These are phyloP conservation scores for Anguilla pacifica DNA, from an alignment of 2,797 vertebrate species.

Conservation along the genomic window DNA sequence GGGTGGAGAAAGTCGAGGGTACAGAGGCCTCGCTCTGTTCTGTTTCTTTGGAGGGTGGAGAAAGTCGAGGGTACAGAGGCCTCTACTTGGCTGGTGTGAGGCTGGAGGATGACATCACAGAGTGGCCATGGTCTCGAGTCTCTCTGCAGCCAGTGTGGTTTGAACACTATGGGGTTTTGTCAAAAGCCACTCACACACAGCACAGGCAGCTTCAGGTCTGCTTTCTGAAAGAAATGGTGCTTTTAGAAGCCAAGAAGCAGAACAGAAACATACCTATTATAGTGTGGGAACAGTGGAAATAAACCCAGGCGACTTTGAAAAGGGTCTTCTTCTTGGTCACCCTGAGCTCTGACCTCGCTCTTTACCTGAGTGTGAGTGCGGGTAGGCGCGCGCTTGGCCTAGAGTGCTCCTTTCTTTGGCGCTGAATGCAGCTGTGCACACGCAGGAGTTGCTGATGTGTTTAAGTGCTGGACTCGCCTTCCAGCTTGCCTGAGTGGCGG, in stretches of 20 bases:
- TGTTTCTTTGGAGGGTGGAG: not conserved
- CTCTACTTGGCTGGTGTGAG: not conserved
- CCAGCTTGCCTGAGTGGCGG: not conserved
- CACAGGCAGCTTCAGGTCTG: not conserved
- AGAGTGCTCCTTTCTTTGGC: not conserved
- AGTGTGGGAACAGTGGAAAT: not conserved
- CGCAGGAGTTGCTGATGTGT: not conserved
- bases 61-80: not conserved
- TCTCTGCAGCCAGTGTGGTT: not conserved
- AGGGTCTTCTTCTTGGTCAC: not conserved
- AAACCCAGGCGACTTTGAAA: not conserved
- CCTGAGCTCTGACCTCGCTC: not conserved
- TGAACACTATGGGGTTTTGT: not conserved
- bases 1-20: not conserved
- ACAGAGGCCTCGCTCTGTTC: not conserved
- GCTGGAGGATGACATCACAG: not conserved
- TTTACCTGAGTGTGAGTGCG: not conserved
- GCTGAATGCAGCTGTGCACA: not conserved
- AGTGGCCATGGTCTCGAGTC: not conserved
- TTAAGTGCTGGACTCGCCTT: not conserved
- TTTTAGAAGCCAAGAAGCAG: not conserved
- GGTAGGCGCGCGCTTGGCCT: not conserved
- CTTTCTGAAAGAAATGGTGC: not conserved
- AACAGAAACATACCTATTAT: not conserved
- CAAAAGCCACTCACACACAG: not conserved